phyloP scores from a whole-genome alignment of 2,888 invertebrate species.

The Metacarcinus magister region DNA sequence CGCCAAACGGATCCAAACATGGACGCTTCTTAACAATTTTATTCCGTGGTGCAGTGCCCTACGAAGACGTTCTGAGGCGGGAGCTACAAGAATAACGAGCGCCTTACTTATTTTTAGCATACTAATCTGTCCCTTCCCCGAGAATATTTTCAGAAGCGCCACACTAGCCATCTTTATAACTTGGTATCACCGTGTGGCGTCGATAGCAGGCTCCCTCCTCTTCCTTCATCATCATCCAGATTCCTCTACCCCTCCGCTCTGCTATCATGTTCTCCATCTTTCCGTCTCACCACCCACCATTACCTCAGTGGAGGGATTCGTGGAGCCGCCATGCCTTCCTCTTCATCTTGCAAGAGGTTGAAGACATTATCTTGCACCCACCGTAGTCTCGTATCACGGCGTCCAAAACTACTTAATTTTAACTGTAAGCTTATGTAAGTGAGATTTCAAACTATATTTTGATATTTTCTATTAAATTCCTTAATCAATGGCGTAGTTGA shows the following conservation, averaged over 20 bases:
- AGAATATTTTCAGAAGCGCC: conserved; percentile 31
- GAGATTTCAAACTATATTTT: background rate
- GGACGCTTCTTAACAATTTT: background rate
- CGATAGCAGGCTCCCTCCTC: conserved; percentile 12
- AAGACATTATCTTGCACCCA: background rate
- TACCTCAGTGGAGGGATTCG: background rate
- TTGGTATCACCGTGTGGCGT: background rate
- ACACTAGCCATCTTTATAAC: conserved; percentile 8
- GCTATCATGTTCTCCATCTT: background rate
- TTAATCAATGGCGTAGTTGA: background rate
- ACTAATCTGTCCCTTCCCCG: background rate
- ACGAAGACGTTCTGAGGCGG: background rate
- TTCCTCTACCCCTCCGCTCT: background rate
- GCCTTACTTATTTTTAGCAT: background rate
- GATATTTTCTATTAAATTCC: background rate
- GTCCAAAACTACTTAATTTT: background rate
- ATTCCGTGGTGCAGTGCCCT: background rate
- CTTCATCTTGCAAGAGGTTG: conserved; percentile 8
- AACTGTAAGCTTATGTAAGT: background rate
- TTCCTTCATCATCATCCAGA: conserved; percentile 34
- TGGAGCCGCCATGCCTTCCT: conserved; percentile 19
- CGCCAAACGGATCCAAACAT: background rate
- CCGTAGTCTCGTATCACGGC: background rate
- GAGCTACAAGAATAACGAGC: background rate
- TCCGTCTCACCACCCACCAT: conserved; percentile 32